phyloP scores from a whole-genome alignment of 2,797 vertebrate species.

The Cetoscarus ocellatus region DNA sequence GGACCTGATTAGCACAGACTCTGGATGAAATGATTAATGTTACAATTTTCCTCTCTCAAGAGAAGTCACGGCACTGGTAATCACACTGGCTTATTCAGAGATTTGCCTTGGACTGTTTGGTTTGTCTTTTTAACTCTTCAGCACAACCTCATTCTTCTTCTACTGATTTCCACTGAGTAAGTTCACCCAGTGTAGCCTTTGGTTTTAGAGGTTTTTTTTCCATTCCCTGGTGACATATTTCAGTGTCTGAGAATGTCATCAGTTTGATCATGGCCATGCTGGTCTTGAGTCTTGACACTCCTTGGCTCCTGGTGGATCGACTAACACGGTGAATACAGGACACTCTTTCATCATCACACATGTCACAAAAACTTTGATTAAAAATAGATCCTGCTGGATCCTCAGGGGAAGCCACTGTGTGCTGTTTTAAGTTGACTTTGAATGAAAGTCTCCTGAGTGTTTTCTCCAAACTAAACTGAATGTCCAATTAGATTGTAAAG shows the following conservation, averaged over 20 bases:
- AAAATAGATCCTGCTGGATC: slow-evolving; percentile 56
- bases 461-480: slow-evolving; percentile 49
- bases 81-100: slow-evolving; percentile 30
- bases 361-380: slow-evolving; percentile 61
- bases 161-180: slow-evolving; percentile 3
- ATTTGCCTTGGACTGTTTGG: not conserved
- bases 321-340: slow-evolving; percentile 19
- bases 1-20: slow-evolving; percentile 55
- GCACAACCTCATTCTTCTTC: slow-evolving; percentile 1
- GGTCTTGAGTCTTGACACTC: slow-evolving; percentile 11
- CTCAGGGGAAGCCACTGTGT: slow-evolving; percentile 14
- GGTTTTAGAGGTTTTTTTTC: not conserved
- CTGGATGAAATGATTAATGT: slow-evolving; percentile 51
- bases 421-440: slow-evolving; percentile 39
- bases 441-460: slow-evolving; percentile 24
- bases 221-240: slow-evolving; percentile 8
- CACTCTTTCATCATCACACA: slow-evolving; percentile 41
- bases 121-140: slow-evolving; percentile 30
- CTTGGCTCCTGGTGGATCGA: slow-evolving; percentile 15
- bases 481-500: slow-evolving; percentile 41
- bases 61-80: slow-evolving; percentile 56
- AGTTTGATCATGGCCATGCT: slow-evolving; percentile 3
- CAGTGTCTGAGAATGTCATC: slow-evolving; percentile 18
- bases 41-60: slow-evolving; percentile 53
- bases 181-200: slow-evolving; percentile 2